Conservation (phyloP, 2,888 invertebrate species). For the Leptura quadrifasciata region DNA sequence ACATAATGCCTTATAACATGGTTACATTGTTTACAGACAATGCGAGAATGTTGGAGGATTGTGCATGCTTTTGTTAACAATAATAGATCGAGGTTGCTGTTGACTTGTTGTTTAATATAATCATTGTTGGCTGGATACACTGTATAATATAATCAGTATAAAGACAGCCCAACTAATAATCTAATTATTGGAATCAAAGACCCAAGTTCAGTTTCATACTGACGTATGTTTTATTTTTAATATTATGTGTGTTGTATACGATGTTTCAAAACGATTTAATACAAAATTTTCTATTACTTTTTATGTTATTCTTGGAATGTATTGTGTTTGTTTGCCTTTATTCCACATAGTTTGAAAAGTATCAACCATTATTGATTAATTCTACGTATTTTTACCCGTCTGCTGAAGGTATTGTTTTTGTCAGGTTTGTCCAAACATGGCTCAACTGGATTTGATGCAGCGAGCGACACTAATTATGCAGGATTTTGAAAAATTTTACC, state of each 20-base stretch:
- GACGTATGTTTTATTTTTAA: not conserved
- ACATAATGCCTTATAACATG: conserved; percentile 37
- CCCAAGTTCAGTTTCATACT: not conserved
- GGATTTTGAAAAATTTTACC: too few relatives aligned
- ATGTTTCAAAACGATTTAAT: too few relatives aligned
- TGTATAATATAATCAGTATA: conserved; percentile 36
- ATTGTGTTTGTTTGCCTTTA: too few relatives aligned
- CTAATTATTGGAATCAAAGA: conserved; percentile 49
- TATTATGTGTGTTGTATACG: not conserved
- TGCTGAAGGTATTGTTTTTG: too few relatives aligned
- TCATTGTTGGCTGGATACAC: conserved; percentile 32
- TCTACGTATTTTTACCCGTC: too few relatives aligned
- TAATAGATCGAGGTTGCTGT: conserved; percentile 42
- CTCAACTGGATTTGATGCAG: too few relatives aligned
- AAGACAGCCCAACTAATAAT: conserved; percentile 40
- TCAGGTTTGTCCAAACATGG: too few relatives aligned
- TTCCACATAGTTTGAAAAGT: too few relatives aligned
- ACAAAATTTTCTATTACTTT: too few relatives aligned
- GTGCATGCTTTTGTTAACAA: conserved; percentile 40
- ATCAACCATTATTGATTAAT: too few relatives aligned
- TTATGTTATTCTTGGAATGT: too few relatives aligned
- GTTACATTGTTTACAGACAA: conserved; percentile 40
- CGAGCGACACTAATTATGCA: too few relatives aligned
- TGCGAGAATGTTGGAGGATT: conserved; percentile 36
- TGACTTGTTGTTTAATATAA: conserved; percentile 43